Evolutionary conservation across 2,113 vertebrate genomes (phyloP).

Genomic region (Carassius carassius): DNA sequence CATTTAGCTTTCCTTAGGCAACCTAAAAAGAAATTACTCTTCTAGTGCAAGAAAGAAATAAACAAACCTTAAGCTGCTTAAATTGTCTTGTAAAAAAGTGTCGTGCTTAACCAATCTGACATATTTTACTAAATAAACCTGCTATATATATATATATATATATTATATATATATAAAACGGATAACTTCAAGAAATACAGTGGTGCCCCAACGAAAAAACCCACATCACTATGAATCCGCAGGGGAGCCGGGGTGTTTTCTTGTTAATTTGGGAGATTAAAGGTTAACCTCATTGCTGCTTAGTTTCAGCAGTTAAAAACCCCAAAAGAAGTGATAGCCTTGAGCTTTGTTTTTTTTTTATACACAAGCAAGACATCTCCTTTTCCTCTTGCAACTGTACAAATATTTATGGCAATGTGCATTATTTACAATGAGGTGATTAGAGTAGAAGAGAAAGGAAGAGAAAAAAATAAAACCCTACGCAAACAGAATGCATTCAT

Average conservation of each 20-base stretch:
- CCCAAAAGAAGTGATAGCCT: conserved; percentile 8
- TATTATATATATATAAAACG: no score
- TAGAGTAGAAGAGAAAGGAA: conserved; percentile 15
- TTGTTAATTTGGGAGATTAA: conserved; percentile 62
- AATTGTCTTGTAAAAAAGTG: neutral
- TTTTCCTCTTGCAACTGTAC: neutral
- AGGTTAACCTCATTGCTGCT: conserved; percentile 54
- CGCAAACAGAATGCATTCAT: conserved; percentile 41
- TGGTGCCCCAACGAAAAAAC: conserved; percentile 50
- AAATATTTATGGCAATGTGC: conserved; percentile 34
- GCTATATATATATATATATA: neutral
- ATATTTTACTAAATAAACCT: neutral
- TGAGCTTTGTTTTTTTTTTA: neutral
- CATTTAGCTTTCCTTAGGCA: conserved; percentile 9
- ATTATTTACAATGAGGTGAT: conserved; percentile 49
- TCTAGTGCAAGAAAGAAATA: conserved; percentile 26
- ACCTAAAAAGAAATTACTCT: conserved; percentile 21
- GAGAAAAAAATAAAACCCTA: conserved; percentile 2
- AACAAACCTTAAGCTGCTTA: conserved; percentile 1
- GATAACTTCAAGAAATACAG: conserved; percentile 25
- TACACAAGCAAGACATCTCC: neutral
- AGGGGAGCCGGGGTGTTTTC: conserved; percentile 51
- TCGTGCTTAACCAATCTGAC: neutral
- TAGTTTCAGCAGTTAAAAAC: conserved; percentile 31
- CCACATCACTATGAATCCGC: conserved; percentile 54